A percentile compares a stretch with the other conserved stretches of the same genome.
Evolutionary conservation across 2,888 invertebrate genomes (phyloP).

Genomic region (Gortyna flavago): DNA sequence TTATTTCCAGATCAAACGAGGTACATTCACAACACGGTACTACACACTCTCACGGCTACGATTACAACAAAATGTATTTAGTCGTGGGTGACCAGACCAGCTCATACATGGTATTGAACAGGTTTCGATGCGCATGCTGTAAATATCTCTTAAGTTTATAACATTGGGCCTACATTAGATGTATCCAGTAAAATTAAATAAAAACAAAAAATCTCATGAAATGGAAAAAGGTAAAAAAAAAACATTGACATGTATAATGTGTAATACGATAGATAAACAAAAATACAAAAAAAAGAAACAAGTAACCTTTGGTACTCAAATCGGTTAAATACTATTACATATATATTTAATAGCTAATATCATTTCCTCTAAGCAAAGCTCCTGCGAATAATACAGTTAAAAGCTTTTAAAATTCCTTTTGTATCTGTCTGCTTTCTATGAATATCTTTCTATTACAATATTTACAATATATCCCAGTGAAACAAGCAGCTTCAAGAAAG

Average conservation of each 20-base stretch:
- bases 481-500: not conserved
- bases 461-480: constrained; percentile 10
- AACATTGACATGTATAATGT: not conserved
- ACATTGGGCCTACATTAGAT: constrained; percentile 73
- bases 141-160: constrained; percentile 37
- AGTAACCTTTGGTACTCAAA: not conserved
- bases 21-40: constrained; percentile 48
- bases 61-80: constrained; percentile 17
- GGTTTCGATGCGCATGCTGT: constrained; percentile 29
- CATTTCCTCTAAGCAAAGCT: not conserved
- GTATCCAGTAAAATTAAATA: constrained; percentile 63
- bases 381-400: not conserved
- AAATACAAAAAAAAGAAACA: not conserved
- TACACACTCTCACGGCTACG: constrained; percentile 21
- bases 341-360: constrained; percentile 1
- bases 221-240: constrained; percentile 12
- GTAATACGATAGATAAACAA: constrained; percentile 5
- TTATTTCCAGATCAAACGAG: constrained; percentile 47
- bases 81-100: constrained; percentile 21
- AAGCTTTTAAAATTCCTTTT: constrained; percentile 4
- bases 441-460: not conserved
- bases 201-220: constrained; percentile 23
- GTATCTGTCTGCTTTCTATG: not conserved
- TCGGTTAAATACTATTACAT: constrained; percentile 1
- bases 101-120: constrained; percentile 21